A percentile compares a stretch with the other conserved stretches of the same genome.
phyloP scores from a whole-genome alignment of 2,113 vertebrate species.

The Bubo scandiacus region DNA sequence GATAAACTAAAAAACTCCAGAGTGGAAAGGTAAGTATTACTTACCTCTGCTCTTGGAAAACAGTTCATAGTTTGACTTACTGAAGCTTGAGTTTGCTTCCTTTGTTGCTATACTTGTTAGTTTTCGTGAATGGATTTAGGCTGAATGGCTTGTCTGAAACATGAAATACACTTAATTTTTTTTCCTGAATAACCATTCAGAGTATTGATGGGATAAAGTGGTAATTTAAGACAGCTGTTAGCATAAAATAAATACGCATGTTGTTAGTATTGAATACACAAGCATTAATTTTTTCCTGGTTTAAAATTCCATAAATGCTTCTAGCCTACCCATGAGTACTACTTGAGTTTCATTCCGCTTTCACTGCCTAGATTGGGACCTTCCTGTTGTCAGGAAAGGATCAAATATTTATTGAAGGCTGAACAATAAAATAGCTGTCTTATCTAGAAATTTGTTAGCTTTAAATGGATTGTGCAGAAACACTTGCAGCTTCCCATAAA shows the following conservation, averaged over 20 bases:
- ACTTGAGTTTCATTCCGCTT: background rate
- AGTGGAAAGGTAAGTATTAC: background rate
- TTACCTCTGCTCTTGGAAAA: conserved; percentile 19
- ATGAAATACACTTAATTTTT: conserved; percentile 32
- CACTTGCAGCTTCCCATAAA: background rate
- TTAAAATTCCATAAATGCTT: background rate
- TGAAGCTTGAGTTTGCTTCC: conserved; percentile 59
- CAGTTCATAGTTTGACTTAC: background rate
- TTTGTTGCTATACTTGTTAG: background rate
- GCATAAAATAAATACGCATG: background rate
- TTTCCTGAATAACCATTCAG: background rate
- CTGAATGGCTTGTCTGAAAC: conserved; percentile 52
- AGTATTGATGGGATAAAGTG: conserved; percentile 41
- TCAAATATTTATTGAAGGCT: background rate
- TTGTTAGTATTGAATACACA: background rate
- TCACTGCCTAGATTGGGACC: background rate
- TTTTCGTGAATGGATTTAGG: background rate
- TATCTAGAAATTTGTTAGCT: background rate
- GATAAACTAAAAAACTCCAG: background rate
- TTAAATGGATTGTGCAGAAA: background rate
- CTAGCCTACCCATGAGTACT: background rate
- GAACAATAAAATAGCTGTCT: background rate
- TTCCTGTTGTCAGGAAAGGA: background rate
- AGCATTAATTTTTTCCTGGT: background rate
- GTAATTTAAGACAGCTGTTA: conserved; percentile 41